Conservation (phyloP, 1,140 invertebrate species). For the Danaus melanippus region DNA sequence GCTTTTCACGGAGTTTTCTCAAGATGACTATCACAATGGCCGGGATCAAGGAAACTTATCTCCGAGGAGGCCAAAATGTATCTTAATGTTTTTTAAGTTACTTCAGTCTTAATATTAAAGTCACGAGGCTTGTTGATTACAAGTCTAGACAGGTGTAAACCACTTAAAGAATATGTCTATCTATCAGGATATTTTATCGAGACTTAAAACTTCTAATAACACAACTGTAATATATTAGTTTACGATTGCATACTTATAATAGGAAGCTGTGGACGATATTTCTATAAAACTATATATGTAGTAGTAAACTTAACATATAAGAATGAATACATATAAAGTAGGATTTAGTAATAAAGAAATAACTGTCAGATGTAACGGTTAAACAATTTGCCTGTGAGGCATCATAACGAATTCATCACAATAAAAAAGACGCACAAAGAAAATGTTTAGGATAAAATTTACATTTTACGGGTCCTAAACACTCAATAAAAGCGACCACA, state of each 20-base stretch:
- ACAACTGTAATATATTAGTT: too few species aligned
- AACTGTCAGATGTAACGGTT: too few species aligned
- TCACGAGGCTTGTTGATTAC: constrained; percentile 14
- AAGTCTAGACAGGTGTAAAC: constrained; percentile 43
- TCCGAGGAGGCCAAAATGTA: constrained; percentile 58
- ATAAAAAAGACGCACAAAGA: constrained; percentile 29
- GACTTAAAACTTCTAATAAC: too few species aligned
- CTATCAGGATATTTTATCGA: too few species aligned
- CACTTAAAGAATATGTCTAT: constrained; percentile 12
- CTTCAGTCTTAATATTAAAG: constrained; percentile 45
- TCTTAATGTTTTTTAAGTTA: constrained; percentile 65
- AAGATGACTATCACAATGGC: constrained; percentile 67
- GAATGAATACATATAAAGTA: too few species aligned
- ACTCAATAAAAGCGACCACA: constrained; percentile 53
- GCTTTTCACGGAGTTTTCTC: constrained; percentile 61
- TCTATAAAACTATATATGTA: too few species aligned
- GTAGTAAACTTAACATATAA: too few species aligned
- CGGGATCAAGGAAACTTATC: constrained; percentile 64
- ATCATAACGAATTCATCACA: constrained; percentile 34
- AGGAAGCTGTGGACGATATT: too few species aligned
- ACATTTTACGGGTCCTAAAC: constrained; percentile 63
- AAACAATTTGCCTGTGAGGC: neutral
- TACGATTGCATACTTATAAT: too few species aligned
- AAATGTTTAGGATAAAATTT: constrained; percentile 40
- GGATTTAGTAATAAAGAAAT: too few species aligned